Percentiles rank a stretch among this genome's conserved stretches.
Conservation (phyloP, 2,797 vertebrate genomes). For the Pristis pectinata region DNA sequence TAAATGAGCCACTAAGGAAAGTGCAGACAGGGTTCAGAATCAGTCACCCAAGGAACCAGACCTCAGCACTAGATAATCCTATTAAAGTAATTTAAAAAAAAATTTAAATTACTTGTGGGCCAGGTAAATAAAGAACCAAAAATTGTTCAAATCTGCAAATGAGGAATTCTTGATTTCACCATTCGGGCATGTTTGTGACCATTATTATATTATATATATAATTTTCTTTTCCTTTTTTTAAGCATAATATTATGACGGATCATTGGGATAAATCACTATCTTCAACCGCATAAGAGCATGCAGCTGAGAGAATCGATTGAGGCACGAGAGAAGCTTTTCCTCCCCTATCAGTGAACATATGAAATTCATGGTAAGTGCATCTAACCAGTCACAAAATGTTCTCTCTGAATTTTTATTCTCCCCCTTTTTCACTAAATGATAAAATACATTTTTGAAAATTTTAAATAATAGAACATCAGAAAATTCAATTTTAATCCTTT, state of each 20-base stretch:
- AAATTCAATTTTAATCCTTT: neutral
- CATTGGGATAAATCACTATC: neutral
- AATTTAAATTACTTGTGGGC: neutral
- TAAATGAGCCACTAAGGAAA: neutral
- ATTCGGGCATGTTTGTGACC: neutral
- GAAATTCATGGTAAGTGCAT: neutral
- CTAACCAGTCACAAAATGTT: neutral
- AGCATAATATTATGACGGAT: neutral
- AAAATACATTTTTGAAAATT: neutral
- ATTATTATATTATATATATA: neutral
- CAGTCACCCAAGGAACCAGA: neutral
- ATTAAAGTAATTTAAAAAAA: constrained; percentile 14
- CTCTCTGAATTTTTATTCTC: neutral
- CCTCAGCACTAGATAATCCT: constrained; percentile 7
- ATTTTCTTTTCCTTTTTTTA: neutral
- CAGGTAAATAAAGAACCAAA: neutral
- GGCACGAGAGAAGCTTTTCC: neutral
- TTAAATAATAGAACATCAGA: neutral
- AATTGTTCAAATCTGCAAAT: neutral
- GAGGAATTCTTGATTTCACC: neutral
- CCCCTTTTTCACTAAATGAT: neutral
- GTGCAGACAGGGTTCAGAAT: neutral
- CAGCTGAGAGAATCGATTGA: neutral
- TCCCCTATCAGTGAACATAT: neutral
- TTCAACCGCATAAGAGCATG: neutral